Conservation (phyloP, 2,113 vertebrate genomes). For the Callipepla californica region DNA sequence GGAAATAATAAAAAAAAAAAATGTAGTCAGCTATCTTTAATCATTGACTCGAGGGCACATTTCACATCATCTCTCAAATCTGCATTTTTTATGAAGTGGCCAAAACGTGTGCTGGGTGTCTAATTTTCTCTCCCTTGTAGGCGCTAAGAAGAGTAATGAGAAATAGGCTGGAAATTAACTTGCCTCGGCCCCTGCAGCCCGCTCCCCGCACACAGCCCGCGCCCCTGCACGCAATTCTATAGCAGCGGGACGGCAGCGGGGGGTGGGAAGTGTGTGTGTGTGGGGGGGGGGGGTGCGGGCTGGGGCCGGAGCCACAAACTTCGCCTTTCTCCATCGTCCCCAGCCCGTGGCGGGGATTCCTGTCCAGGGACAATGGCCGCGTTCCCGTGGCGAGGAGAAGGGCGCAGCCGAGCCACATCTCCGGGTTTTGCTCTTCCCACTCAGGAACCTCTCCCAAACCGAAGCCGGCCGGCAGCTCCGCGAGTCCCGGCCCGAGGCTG, state of each 20-base stretch:
- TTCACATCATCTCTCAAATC: slow-evolving; percentile 86
- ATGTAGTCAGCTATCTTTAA: slow-evolving; percentile 83
- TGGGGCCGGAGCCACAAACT: slow-evolving; percentile 23
- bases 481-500: background rate
- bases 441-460: background rate
- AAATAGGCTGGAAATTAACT: slow-evolving; percentile 74
- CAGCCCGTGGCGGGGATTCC: slow-evolving; percentile 51
- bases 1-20: slow-evolving; percentile 33
- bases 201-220: slow-evolving; percentile 44
- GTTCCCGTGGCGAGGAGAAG: slow-evolving; percentile 38
- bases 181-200: slow-evolving; percentile 59
- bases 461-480: background rate
- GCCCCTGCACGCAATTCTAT: slow-evolving; percentile 1
- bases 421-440: background rate
- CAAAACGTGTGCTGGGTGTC: slow-evolving; percentile 77
- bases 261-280: too few species aligned
- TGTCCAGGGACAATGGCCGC: slow-evolving; percentile 42
- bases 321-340: slow-evolving; percentile 40
- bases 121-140: slow-evolving; percentile 74
- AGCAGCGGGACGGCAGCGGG: background rate
- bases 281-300: background rate
- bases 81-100: slow-evolving; percentile 89
- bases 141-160: slow-evolving; percentile 74
- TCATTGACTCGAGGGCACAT: slow-evolving; percentile 86
- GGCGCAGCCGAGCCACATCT: slow-evolving; percentile 14